Evolutionary conservation across 2,113 vertebrate genomes (phyloP).

Genomic region (Crocuta crocuta): DNA sequence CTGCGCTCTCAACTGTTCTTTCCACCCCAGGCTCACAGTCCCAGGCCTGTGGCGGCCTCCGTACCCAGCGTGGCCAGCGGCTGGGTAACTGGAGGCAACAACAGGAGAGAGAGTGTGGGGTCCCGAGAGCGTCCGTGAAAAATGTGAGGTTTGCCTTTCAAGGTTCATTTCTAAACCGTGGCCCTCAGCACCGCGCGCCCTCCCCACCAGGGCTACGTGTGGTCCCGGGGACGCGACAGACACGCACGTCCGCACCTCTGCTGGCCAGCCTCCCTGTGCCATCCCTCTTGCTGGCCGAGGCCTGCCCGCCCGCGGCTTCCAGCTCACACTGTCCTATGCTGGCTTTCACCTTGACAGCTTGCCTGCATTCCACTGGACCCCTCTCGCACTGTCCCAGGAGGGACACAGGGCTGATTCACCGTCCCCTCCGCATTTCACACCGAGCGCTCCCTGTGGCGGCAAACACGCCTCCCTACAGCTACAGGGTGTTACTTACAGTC

Average conservation of each 20-base stretch:
- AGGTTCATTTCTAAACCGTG: no score
- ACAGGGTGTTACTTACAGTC: not conserved
- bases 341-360: not conserved
- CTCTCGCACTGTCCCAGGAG: not conserved
- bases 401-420: not conserved
- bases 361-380: not conserved
- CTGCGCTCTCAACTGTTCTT: not conserved
- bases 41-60: not conserved
- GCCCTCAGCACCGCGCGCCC: not conserved
- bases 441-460: not conserved
- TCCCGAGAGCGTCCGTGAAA: not conserved
- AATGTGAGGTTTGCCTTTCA: not conserved
- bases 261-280: not conserved
- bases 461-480: accelerated
- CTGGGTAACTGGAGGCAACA: not conserved
- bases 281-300: not conserved
- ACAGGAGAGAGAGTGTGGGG: not conserved
- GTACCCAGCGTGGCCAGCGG: not conserved
- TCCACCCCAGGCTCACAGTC: not conserved
- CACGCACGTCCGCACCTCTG: accelerated
- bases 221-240: accelerated
- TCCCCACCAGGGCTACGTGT: accelerated
- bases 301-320: not conserved
- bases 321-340: not conserved
- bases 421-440: not conserved